A percentile compares a stretch with the other conserved stretches of the same genome.
Conservation (phyloP, 2,888 invertebrate genomes). For the Alentia gelatinosa region DNA sequence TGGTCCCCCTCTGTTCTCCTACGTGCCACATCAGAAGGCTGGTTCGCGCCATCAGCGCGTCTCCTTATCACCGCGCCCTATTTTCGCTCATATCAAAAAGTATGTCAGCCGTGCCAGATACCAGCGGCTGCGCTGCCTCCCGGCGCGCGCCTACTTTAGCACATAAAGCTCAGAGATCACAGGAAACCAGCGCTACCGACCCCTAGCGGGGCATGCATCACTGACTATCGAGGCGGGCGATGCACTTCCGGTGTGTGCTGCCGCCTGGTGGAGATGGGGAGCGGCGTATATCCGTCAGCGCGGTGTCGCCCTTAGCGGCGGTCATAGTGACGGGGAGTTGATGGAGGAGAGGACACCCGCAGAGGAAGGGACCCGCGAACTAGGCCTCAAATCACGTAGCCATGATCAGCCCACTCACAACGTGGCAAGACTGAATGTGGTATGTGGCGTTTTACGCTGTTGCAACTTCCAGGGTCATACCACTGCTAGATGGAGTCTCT, state of each 20-base stretch:
- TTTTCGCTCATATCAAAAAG: conserved; percentile 9
- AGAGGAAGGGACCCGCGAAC: no score
- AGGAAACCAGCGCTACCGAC: background rate
- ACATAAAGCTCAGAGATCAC: conserved; percentile 24
- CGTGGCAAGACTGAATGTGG: no score
- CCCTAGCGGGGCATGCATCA: conserved; percentile 8
- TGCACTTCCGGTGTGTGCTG: conserved; percentile 30
- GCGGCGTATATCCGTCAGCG: background rate
- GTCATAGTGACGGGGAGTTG: background rate
- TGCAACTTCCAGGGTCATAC: no score
- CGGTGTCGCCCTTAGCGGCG: background rate
- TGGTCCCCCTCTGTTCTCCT: background rate
- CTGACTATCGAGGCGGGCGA: conserved; percentile 4
- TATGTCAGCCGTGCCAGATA: background rate
- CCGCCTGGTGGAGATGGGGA: background rate
- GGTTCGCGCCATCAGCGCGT: background rate
- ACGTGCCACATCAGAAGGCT: background rate
- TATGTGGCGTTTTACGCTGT: no score
- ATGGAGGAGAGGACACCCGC: no score
- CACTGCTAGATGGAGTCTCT: no score
- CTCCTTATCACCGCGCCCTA: background rate
- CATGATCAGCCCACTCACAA: no score
- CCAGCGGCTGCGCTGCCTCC: background rate
- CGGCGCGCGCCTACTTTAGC: conserved; percentile 14
- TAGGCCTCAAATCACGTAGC: no score